Evolutionary conservation across 2,888 invertebrate genomes (phyloP), one percentile per base, ranked within the genome.

Genomic region (Drepana falcataria): DNA sequence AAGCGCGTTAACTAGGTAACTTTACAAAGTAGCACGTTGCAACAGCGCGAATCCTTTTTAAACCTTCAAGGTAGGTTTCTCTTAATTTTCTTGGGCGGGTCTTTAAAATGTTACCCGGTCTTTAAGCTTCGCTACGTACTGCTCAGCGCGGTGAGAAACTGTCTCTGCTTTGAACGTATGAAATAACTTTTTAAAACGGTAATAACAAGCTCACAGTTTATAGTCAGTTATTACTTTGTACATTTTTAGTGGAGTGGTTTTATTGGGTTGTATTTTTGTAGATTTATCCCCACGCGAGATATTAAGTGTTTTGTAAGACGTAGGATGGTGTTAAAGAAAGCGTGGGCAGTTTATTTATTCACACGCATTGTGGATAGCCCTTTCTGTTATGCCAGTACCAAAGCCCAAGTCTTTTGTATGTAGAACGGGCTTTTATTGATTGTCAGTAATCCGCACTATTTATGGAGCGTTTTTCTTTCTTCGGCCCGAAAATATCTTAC

Each of bases 41-140:
- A 79, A 70, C 75, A 73, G 75, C 77, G 83, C 63, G 64, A 65
- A 69, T 65, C 69, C 81, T 82, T 78, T 79, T 69, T 73, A 69
- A 76, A 71, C 68, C 65, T 65, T 69, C 68, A 73, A 71, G 70
- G 67, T 64, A 63, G 69, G 68, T 71, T 73, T 74, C 81, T 75
- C 81, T 84, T 86, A 85, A 87, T 85, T 87, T 88, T 83, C 82
- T 82, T 85, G 82, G 71, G 69, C 82, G 85, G 82, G 82, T 86
- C 79, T 84, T 85, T 82, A 82, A 87, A 51, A 85, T 80, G 83
- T 83, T 81, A 71, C 79, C 81, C 77, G 77, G 77, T 79, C 77
- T 80, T 82, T 75, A 81, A 83, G 75, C 80, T 78, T 81, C 66
- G 69, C 67, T n/a, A n/a, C n/a, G n/a, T 70, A 63, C 64, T 69